These are phyloP conservation scores for Chaetodon trifascialis DNA, from an alignment of 2,113 vertebrate genomes.

Conservation along the genomic window DNA sequence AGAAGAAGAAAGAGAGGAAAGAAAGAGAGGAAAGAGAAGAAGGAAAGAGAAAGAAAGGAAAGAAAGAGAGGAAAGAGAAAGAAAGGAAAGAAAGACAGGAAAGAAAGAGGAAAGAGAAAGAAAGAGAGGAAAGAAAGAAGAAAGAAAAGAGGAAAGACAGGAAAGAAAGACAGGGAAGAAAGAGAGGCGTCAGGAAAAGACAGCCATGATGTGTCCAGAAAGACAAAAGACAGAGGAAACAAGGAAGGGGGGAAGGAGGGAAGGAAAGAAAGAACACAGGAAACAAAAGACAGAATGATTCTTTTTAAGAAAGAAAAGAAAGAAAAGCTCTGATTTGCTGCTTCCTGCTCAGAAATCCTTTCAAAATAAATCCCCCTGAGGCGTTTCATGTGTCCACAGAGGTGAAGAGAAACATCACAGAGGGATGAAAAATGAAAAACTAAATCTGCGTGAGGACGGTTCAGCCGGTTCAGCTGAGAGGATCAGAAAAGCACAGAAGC, in stretches of 20 bases:
- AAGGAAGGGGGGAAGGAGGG: no score
- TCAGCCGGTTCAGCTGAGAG: conserved; percentile 2
- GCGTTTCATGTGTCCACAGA: conserved; percentile 8
- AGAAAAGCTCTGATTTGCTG: neutral
- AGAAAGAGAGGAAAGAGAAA: no score
- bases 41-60: no score
- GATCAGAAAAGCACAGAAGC: neutral
- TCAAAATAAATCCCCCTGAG: conserved; percentile 41
- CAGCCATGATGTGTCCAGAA: no score
- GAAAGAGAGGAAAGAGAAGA: no score
- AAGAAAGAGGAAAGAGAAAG: accelerated
- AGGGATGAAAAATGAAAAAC: conserved; percentile 13
- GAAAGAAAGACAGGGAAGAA: neutral
- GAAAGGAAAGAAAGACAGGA: no score
- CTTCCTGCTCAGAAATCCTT: conserved; percentile 39
- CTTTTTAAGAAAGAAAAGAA: neutral
- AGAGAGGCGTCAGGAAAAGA: no score
- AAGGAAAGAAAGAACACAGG: no score
- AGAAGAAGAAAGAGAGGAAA: no score
- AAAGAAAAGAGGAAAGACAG: neutral
- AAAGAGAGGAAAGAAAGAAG: neutral
- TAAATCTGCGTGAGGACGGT: neutral
- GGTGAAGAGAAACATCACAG: conserved; percentile 14
- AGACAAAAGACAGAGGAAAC: no score
- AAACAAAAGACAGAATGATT: neutral